Evolutionary conservation across 1,140 invertebrate genomes (phyloP).

Genomic region (Musca vetustissima): DNA sequence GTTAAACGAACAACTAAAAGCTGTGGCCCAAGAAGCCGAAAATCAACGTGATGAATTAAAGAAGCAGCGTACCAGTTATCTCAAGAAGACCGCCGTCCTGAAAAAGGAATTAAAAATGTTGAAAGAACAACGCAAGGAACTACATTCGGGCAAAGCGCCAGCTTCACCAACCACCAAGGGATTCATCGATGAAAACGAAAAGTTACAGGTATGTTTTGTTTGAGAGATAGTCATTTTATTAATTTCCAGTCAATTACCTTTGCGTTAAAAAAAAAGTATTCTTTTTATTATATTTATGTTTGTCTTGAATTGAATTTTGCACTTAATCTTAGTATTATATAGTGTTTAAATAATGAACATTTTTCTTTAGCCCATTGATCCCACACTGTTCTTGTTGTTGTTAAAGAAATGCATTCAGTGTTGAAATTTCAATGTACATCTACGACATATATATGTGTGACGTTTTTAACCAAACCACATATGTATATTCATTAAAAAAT

Average conservation of each 20-base stretch:
- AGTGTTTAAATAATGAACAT: conserved; percentile 14
- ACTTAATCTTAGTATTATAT: not conserved
- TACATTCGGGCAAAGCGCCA: conserved; percentile 64
- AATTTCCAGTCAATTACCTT: not conserved
- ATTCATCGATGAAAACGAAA: conserved; percentile 76
- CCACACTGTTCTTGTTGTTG: conserved; percentile 19
- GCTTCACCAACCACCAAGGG: conserved; percentile 68
- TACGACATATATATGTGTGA: not conserved
- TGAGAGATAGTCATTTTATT: not conserved
- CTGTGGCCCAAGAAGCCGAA: conserved; percentile 76
- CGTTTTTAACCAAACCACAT: too few relatives aligned
- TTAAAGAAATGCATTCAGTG: conserved; percentile 2
- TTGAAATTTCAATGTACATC: not conserved
- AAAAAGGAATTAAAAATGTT: conserved; percentile 75
- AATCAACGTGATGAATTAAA: conserved; percentile 76
- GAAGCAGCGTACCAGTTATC: conserved; percentile 77
- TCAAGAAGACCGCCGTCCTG: conserved; percentile 68
- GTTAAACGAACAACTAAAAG: conserved; percentile 42
- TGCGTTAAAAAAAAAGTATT: not conserved
- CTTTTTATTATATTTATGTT: not conserved
- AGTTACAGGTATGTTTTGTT: conserved; percentile 68
- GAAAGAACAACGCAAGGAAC: conserved; percentile 72
- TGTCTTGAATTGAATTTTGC: not conserved
- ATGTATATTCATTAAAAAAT: too few relatives aligned
- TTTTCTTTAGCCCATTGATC: conserved; percentile 23